A percentile compares a stretch with the other conserved stretches of the same genome.
These are phyloP conservation scores for Diachasma alloeum DNA, from an alignment of 1,140 invertebrate genomes.

Conservation along the genomic window DNA sequence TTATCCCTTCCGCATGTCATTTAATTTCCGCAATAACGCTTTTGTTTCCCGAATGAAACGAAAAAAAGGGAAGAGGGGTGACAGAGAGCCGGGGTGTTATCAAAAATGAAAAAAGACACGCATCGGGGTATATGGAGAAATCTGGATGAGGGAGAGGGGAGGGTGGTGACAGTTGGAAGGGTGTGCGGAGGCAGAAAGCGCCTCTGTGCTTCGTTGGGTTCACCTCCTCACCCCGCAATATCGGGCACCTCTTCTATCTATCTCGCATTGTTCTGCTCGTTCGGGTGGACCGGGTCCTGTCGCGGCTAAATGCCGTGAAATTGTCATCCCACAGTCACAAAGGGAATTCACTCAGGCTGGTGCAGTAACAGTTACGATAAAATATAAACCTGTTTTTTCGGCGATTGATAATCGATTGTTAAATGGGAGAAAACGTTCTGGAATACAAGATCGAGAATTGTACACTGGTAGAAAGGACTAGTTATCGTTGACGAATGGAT, in stretches of 20 bases:
- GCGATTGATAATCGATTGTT: not conserved
- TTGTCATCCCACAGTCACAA: slow-evolving; percentile 62
- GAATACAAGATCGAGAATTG: no score
- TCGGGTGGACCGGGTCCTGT: slow-evolving; percentile 44
- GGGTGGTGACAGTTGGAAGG: not conserved
- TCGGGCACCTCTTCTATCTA: not conserved
- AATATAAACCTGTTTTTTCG: not conserved
- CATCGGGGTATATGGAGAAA: slow-evolving; percentile 22
- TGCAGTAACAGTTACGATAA: not conserved
- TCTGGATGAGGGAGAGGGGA: not conserved
- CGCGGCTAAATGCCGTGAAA: slow-evolving; percentile 63
- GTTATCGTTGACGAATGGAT: no score
- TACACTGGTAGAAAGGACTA: no score
- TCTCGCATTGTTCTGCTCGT: slow-evolving; percentile 53
- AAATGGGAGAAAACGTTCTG: no score
- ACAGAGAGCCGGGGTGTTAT: slow-evolving; percentile 26
- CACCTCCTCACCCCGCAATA: slow-evolving; percentile 9
- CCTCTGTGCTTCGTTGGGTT: not conserved
- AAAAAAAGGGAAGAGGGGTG: not conserved
- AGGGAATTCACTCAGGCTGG: slow-evolving; percentile 48
- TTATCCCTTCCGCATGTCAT: slow-evolving; percentile 46
- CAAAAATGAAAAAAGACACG: slow-evolving; percentile 30
- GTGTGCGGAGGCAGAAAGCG: slow-evolving; percentile 14
- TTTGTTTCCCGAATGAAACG: slow-evolving; percentile 55
- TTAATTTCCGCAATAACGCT: slow-evolving; percentile 63